These are phyloP conservation scores for Lacerta viridis DNA, from an alignment of 2,797 vertebrate species.

Conservation along the genomic window DNA sequence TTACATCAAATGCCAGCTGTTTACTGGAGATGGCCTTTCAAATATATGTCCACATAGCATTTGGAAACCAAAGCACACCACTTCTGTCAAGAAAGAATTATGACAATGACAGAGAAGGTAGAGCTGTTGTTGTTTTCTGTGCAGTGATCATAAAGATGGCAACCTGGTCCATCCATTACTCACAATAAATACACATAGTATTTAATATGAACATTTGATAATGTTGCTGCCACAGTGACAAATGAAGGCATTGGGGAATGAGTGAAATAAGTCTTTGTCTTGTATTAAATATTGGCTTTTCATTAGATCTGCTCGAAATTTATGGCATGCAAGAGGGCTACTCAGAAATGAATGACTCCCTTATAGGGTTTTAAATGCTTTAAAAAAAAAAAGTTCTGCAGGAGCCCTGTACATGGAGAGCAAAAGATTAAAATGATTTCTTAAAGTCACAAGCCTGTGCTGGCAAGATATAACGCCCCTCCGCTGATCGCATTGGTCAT, in stretches of 20 bases:
- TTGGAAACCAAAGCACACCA: neutral
- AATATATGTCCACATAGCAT: neutral
- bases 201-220: conserved; percentile 61
- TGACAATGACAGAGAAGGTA: neutral
- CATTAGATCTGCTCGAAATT: conserved; percentile 58
- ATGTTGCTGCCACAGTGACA: conserved; percentile 58
- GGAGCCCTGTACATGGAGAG: conserved; percentile 25
- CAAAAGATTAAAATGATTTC: conserved; percentile 29
- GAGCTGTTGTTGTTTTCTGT: conserved; percentile 18
- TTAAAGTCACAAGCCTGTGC: conserved; percentile 26
- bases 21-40: neutral
- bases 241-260: conserved; percentile 54
- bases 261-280: conserved; percentile 70
- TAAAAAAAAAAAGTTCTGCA: conserved; percentile 49
- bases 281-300: conserved; percentile 66
- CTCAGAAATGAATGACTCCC: conserved; percentile 51
- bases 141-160: conserved; percentile 12
- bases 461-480: conserved; percentile 12
- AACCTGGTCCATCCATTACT: conserved; percentile 60
- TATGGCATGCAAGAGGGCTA: conserved; percentile 50
- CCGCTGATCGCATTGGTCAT: conserved; percentile 4
- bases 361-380: conserved; percentile 62
- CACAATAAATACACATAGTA: conserved; percentile 60
- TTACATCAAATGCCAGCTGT: neutral
- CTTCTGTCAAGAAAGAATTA: neutral